Conservation (phyloP, 2,888 invertebrate species). For the Alentia gelatinosa region DNA sequence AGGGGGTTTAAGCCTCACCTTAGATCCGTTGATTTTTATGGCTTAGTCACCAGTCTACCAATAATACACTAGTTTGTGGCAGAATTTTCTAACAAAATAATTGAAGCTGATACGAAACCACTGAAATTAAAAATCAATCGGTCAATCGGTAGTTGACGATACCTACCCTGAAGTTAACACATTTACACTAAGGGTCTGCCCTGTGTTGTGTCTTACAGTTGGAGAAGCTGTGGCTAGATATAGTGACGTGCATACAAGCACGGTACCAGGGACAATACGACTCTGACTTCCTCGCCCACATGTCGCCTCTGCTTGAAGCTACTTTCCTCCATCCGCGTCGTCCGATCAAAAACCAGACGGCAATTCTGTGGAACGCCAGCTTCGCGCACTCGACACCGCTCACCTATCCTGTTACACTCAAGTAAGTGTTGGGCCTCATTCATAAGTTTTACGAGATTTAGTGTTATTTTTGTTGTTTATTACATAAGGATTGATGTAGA, state of each 20-base stretch:
- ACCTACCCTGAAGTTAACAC: too few species aligned
- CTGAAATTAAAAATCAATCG: too few species aligned
- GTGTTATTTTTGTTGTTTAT: neutral
- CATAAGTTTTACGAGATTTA: neutral
- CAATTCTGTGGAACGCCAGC: slow-evolving; percentile 75
- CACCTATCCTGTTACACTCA: slow-evolving; percentile 73
- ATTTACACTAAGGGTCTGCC: neutral
- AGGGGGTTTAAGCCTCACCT: too few species aligned
- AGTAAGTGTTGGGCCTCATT: neutral
- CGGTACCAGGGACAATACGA: slow-evolving; percentile 73
- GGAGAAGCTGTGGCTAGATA: slow-evolving; percentile 76
- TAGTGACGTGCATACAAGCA: slow-evolving; percentile 71
- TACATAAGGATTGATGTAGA: neutral
- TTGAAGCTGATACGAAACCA: too few species aligned
- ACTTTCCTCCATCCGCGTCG: slow-evolving; percentile 73
- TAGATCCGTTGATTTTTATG: too few species aligned
- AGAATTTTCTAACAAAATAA: too few species aligned
- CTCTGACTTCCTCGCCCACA: slow-evolving; percentile 70
- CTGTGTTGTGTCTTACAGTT: slow-evolving; percentile 65
- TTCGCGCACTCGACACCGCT: slow-evolving; percentile 70
- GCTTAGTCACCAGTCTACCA: too few species aligned
- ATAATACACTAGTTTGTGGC: too few species aligned
- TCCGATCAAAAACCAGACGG: slow-evolving; percentile 72
- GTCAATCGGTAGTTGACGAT: too few species aligned
- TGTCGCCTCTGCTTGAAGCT: slow-evolving; percentile 73